Conservation (phyloP, 1,140 invertebrate genomes). For the Stegodyphus dumicola region DNA sequence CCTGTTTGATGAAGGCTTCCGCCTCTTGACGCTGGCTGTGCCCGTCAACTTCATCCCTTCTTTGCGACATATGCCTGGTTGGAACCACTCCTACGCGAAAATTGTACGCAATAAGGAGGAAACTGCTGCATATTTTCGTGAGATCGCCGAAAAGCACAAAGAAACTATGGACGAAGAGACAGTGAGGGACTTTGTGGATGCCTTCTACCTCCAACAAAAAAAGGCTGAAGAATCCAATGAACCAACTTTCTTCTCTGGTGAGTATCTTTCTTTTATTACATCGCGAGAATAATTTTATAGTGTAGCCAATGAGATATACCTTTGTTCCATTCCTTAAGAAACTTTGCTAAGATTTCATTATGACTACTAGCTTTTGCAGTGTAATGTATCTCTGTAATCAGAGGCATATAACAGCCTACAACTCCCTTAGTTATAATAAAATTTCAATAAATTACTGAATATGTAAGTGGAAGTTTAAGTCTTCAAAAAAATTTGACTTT, state of each 20-base stretch:
- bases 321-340: too few species aligned
- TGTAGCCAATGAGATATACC: too few species aligned
- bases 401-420: too few species aligned
- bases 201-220: conserved; percentile 86
- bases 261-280: not conserved
- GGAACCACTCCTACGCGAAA: conserved; percentile 78
- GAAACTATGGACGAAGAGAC: conserved; percentile 79
- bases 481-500: too few species aligned
- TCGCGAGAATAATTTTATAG: too few species aligned
- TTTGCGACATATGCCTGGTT: conserved; percentile 79
- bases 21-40: conserved; percentile 78
- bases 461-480: too few species aligned
- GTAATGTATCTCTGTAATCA: too few species aligned
- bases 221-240: conserved; percentile 80
- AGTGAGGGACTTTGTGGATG: conserved; percentile 86
- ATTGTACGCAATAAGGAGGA: conserved; percentile 81
- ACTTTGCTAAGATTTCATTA: too few species aligned
- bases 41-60: conserved; percentile 78
- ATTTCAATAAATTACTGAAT: too few species aligned
- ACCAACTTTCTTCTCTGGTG: conserved; percentile 66
- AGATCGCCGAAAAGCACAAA: conserved; percentile 83
- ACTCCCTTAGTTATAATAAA: too few species aligned
- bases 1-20: conserved; percentile 89
- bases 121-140: conserved; percentile 85
- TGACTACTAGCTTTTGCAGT: too few species aligned